These are phyloP conservation scores for Calcarius lapponicus DNA, from an alignment of 2,797 vertebrate genomes.

Conservation along the genomic window DNA sequence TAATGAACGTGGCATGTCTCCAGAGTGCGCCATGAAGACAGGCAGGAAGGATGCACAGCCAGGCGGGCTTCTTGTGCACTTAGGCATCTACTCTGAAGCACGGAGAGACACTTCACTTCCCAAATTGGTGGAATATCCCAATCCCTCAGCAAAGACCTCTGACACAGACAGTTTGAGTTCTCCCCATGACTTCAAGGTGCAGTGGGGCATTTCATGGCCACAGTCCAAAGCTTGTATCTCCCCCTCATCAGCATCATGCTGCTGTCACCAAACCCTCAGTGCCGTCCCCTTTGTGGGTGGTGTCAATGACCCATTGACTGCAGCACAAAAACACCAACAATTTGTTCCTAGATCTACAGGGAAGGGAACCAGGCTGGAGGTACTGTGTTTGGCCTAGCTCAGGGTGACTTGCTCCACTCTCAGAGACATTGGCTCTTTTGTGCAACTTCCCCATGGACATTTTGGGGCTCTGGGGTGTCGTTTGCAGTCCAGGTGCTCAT, in stretches of 20 bases:
- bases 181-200: background rate
- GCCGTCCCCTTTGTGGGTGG: accelerated
- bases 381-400: background rate
- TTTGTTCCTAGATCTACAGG: background rate
- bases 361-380: background rate
- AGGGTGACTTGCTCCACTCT: background rate
- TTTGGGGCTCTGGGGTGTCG: accelerated
- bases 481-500: background rate
- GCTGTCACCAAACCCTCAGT: background rate
- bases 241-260: background rate
- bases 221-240: background rate
- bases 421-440: background rate
- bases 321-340: background rate
- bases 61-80: accelerated
- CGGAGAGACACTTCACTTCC: background rate
- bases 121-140: background rate
- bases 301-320: background rate
- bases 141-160: background rate
- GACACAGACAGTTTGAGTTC: accelerated
- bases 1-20: conserved; percentile 29
- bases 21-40: background rate
- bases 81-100: background rate
- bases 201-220: background rate
- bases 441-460: background rate
- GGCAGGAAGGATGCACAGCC: background rate